A percentile compares a stretch with the other conserved stretches of the same genome.
phyloP scores from a whole-genome alignment of 2,888 invertebrate genomes.

The Chrysina gloriosa region DNA sequence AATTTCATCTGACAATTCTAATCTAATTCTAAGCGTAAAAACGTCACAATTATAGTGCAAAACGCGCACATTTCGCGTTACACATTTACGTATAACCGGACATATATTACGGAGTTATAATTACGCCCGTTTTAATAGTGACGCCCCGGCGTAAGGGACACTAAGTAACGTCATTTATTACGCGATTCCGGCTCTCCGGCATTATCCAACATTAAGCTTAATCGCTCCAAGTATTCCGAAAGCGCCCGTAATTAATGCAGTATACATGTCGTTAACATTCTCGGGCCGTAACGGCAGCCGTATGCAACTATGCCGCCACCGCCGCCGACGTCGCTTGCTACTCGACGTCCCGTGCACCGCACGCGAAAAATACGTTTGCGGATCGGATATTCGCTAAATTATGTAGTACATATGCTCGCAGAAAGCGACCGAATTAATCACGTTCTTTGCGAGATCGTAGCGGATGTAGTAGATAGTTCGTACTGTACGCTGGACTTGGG shows the following conservation, averaged over 20 bases:
- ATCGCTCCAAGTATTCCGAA: conserved; percentile 61
- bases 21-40: too few species aligned
- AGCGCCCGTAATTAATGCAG: conserved; percentile 62
- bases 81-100: too few species aligned
- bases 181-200: conserved; percentile 52
- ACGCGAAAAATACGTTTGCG: too few species aligned
- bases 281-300: conserved; percentile 52
- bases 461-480: too few species aligned
- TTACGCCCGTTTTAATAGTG: conserved; percentile 52
- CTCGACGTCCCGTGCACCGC: too few species aligned
- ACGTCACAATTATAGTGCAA: too few species aligned
- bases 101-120: conserved; percentile 47
- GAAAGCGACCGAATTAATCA: too few species aligned
- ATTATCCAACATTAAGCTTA: conserved; percentile 60
- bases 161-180: conserved; percentile 57
- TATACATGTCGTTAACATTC: conserved; percentile 63
- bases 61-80: too few species aligned
- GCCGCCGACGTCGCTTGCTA: background rate
- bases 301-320: background rate
- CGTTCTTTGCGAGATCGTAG: too few species aligned
- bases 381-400: too few species aligned
- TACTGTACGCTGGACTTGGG: too few species aligned
- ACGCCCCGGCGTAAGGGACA: conserved; percentile 51
- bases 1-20: background rate
- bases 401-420: too few species aligned